Conservation (phyloP, 2,888 invertebrate genomes). For the Horisme vitalbata region DNA sequence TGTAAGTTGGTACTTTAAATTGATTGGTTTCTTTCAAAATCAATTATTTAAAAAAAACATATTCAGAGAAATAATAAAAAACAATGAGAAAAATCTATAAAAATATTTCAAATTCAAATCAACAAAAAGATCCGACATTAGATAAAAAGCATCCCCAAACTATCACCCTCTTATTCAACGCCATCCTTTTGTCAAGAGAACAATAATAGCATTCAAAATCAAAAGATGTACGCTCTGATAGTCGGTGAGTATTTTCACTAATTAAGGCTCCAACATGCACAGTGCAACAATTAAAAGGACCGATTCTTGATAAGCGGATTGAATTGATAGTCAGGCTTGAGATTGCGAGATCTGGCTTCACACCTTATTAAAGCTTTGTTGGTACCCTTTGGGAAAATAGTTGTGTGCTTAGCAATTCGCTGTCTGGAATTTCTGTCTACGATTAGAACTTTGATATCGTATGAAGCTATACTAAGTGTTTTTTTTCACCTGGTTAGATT, state of each 20-base stretch:
- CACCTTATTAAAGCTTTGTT: constrained; percentile 65
- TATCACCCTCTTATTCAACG: constrained; percentile 42
- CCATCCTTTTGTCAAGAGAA: constrained; percentile 68
- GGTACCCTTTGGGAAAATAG: neutral
- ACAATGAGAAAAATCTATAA: no score
- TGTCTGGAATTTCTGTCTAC: no score
- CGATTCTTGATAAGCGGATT: constrained; percentile 74
- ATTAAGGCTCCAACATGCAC: constrained; percentile 78
- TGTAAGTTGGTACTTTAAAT: no score
- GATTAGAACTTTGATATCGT: no score
- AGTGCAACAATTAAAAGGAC: constrained; percentile 73
- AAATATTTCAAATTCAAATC: no score
- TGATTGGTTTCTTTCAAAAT: no score
- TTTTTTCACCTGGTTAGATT: no score
- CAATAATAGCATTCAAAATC: constrained; percentile 82
- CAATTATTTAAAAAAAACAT: no score
- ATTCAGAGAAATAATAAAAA: no score
- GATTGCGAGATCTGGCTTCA: constrained; percentile 67
- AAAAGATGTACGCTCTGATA: constrained; percentile 73
- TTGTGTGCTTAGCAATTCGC: no score
- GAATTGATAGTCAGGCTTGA: constrained; percentile 61
- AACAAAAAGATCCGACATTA: constrained; percentile 2
- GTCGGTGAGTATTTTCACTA: constrained; percentile 74
- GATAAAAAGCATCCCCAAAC: constrained; percentile 23
- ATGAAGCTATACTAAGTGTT: no score